Evolutionary conservation across 2,888 invertebrate species (phyloP), one percentile per base, ranked within the genome.

Genomic region (Stramonita haemastoma): DNA sequence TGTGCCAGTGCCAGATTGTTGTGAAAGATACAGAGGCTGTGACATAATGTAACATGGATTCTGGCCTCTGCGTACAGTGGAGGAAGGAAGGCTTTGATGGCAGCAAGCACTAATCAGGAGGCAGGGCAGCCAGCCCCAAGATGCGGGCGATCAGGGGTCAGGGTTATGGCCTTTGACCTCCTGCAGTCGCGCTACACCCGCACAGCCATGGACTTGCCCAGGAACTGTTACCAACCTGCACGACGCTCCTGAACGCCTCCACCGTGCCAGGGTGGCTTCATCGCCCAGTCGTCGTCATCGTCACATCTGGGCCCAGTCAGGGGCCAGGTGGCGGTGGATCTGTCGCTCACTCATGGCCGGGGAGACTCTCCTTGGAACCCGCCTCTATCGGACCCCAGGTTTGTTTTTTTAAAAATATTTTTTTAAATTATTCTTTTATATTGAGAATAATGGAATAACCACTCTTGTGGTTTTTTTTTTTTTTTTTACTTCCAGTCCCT

Each of bases 171-270:
- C 79, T 29, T 19, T 87, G 66, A 34, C 83, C 46, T 36, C 70
- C 89, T 89, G 36, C 89, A 91, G 88, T 89, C 91, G 34, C 91
- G 90, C 34, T 89, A 90, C 56, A 90, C 91, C 83, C 89, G 90
- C 36, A 90, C 91, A 0, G 90, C 90, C 22, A 81, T 91, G 88
- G 89, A 90, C 70, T 89, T 19, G 91, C 91, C 1, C 91, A 90
- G 83, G 91, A 91, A 57, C 85, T 91, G 70, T 86, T 91, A 66
- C 91, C 22, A 91, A 91, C 32, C 87, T 91, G 34, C 91, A 15
- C 81, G 89, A 1, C 90, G 87, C 17, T 87, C 90, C 22, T 84
- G 8, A 66, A 32, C 34, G 4, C 19, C 17, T 19, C 70, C 8
- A 34, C 77, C 5, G 8, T 26, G 1, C 17, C 36, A 15, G 46